Evolutionary conservation across 1,140 invertebrate genomes (phyloP).

Genomic region (Brachionus asplanchnoidis): DNA sequence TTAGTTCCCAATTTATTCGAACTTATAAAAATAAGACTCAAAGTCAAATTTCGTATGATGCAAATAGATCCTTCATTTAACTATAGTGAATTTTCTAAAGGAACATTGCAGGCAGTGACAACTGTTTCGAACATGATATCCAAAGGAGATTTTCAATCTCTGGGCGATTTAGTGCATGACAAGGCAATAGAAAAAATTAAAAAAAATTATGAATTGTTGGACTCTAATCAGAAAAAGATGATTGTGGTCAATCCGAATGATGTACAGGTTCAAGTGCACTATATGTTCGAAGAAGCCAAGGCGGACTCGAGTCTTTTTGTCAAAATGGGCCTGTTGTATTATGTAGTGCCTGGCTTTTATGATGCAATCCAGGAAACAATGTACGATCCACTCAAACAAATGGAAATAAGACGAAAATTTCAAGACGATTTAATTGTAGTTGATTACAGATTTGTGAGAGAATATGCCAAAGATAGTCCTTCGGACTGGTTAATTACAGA

Average conservation of each 20-base stretch:
- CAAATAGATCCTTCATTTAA: constrained; percentile 26
- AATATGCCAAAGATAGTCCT: not conserved
- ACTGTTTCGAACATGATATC: constrained; percentile 32
- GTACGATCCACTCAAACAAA: not conserved
- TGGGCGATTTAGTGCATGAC: not conserved
- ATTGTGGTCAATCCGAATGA: not conserved
- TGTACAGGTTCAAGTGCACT: constrained; percentile 18
- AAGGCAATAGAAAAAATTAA: not conserved
- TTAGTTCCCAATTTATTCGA: not conserved
- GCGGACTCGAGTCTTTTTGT: constrained; percentile 17
- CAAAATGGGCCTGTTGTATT: constrained; percentile 25
- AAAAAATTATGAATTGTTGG: constrained; percentile 8
- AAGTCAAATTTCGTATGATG: constrained; percentile 23
- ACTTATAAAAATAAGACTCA: not conserved
- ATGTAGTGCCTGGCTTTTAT: constrained; percentile 25
- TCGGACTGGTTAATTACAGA: constrained; percentile 18
- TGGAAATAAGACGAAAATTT: constrained; percentile 29
- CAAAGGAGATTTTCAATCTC: not conserved
- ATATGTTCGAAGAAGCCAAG: constrained; percentile 28
- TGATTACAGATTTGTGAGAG: constrained; percentile 41
- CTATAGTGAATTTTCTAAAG: constrained; percentile 28
- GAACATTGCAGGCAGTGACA: constrained; percentile 11
- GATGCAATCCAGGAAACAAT: not conserved
- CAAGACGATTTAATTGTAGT: constrained; percentile 25
- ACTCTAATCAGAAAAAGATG: not conserved